Conservation (phyloP, 2,113 vertebrate genomes). For the Chitala chitala region DNA sequence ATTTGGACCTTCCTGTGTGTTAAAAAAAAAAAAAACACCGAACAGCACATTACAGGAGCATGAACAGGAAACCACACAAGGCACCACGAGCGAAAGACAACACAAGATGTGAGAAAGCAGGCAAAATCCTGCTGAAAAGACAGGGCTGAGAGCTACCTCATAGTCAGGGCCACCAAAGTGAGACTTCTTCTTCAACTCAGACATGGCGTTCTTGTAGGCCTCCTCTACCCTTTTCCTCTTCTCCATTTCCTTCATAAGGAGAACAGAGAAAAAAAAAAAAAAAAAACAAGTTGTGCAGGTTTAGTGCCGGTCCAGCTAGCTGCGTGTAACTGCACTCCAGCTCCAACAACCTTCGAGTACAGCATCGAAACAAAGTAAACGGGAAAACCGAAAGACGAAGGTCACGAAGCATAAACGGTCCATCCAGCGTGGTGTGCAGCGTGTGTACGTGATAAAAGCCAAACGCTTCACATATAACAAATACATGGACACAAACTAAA, state of each 20-base stretch:
- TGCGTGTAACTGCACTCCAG: neutral
- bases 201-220: slow-evolving; percentile 80
- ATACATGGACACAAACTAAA: too few relatives aligned
- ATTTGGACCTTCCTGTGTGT: slow-evolving; percentile 96
- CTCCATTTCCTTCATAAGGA: slow-evolving; percentile 73
- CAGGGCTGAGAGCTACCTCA: slow-evolving; percentile 63
- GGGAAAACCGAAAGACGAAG: too few relatives aligned
- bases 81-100: neutral
- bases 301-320: neutral
- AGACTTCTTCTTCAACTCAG: slow-evolving; percentile 92
- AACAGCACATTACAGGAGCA: slow-evolving; percentile 19
- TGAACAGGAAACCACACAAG: neutral
- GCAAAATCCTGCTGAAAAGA: neutral
- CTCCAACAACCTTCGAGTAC: too few relatives aligned
- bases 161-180: slow-evolving; percentile 97
- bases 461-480: too few relatives aligned
- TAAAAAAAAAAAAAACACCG: neutral
- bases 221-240: slow-evolving; percentile 83
- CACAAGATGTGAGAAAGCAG: too few relatives aligned
- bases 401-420: too few relatives aligned
- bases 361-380: too few relatives aligned
- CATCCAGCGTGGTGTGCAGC: too few relatives aligned
- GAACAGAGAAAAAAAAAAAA: neutral
- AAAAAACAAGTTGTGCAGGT: neutral
- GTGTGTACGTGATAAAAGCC: too few relatives aligned